Evolutionary conservation across 2,888 invertebrate genomes (phyloP), one percentile per base, ranked within the genome.

Genomic region (Blastobasis adustella): DNA sequence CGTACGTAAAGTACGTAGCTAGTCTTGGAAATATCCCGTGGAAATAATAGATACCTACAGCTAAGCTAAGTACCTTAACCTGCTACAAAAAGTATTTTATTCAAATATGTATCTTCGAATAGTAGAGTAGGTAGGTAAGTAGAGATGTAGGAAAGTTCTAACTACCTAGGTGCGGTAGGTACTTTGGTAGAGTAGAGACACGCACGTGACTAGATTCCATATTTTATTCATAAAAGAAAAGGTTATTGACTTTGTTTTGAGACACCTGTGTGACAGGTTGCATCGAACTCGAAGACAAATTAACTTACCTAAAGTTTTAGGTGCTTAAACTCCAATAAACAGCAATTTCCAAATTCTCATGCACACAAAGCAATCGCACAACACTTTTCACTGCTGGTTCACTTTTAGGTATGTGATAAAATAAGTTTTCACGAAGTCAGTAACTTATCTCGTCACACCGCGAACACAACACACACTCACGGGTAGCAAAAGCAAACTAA

Each of bases 231-330:
- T 73, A 65, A 54, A 45, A 54, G 37, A 53, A 62, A 71, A 81
- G 84, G 84, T 84, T 79, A 84, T 72, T 83, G 84, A 85, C 84
- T 82, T 73, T 23, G 23, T 23, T 23, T 65, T 53, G 69, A 82
- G 83, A 84, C 86, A 87, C 86, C 86, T 86, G 85, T 80, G 79
- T 82, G 84, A 86, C 86, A 86, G 84, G 85, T 85, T 85, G 82
- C 73, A 77, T 59, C 67, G 66, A 74, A 76, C 69, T 71, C 71
- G 71, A 73, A 23, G 23, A 69, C 71, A 74, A 73, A 72, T 71
- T 74, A 78, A 72, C 72, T 73, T 69, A 73, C 73, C 83, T 66
- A 59, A 63, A 76, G 70, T 71, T 75, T 70, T 59, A 69, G 63
- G 54, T 58, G 58, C 10, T 8, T 4, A 51, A 61, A 60, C 41